Evolutionary conservation across 2,888 invertebrate species (phyloP).

Genomic region (Meandrusa payeni): DNA sequence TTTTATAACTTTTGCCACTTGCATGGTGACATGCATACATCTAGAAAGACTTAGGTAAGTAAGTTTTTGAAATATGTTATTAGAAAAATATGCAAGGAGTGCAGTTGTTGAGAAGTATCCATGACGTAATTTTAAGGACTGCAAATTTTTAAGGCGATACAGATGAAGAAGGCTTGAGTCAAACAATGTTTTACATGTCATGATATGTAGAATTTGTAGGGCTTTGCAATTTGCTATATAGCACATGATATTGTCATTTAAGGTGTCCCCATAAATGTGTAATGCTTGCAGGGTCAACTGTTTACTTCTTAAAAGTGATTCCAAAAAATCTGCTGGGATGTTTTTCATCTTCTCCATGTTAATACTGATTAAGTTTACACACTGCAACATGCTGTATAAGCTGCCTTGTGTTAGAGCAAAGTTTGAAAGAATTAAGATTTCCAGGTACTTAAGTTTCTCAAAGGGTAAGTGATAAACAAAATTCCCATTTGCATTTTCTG

Average conservation of each 20-base stretch:
- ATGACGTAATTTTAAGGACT: constrained; percentile 72
- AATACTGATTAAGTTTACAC: constrained; percentile 70
- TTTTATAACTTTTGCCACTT: constrained; percentile 72
- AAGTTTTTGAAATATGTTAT: constrained; percentile 68
- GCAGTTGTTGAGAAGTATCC: constrained; percentile 76
- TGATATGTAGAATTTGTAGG: constrained; percentile 69
- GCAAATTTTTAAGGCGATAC: constrained; percentile 65
- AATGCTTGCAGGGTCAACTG: constrained; percentile 63
- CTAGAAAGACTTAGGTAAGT: constrained; percentile 72
- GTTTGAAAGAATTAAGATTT: constrained; percentile 70
- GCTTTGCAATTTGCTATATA: constrained; percentile 68
- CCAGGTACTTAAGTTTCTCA: constrained; percentile 66
- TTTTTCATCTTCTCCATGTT: constrained; percentile 80
- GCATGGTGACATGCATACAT: constrained; percentile 72
- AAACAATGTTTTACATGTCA: constrained; percentile 77
- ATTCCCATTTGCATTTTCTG: constrained; percentile 69
- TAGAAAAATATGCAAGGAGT: constrained; percentile 70
- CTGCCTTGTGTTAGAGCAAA: constrained; percentile 73
- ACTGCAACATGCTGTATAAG: constrained; percentile 72
- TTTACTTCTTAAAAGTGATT: constrained; percentile 66
- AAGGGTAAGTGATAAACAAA: constrained; percentile 75
- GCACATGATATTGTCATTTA: constrained; percentile 72
- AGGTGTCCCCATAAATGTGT: constrained; percentile 73
- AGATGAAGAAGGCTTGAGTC: constrained; percentile 73
- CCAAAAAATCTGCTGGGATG: constrained; percentile 72